These are phyloP conservation scores for Plectropomus leopardus DNA, from an alignment of 2,113 vertebrate species.

Conservation along the genomic window DNA sequence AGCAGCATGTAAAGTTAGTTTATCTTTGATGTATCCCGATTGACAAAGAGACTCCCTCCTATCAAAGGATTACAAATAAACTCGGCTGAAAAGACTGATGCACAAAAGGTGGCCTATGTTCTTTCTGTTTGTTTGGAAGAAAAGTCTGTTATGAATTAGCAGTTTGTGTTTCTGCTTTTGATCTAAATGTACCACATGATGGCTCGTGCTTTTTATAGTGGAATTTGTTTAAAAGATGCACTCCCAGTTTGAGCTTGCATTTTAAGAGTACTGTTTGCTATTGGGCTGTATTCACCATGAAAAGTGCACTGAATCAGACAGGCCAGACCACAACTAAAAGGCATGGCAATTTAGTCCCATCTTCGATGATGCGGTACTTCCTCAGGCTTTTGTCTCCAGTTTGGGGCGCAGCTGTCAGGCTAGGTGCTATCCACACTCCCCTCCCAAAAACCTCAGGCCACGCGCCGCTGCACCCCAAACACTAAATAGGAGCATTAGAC, in stretches of 20 bases:
- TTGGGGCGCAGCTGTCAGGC: slow-evolving; percentile 86
- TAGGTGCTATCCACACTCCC: slow-evolving; percentile 84
- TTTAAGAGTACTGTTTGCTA: slow-evolving; percentile 21
- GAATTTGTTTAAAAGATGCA: slow-evolving; percentile 35
- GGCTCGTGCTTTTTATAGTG: background rate
- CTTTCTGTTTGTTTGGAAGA: slow-evolving; percentile 49
- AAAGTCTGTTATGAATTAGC: slow-evolving; percentile 52
- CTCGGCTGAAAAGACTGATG: slow-evolving; percentile 53
- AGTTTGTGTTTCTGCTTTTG: slow-evolving; percentile 59
- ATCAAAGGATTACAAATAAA: slow-evolving; percentile 79
- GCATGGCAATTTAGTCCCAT: slow-evolving; percentile 77
- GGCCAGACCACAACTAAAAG: slow-evolving; percentile 74
- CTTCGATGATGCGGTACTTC: slow-evolving; percentile 85
- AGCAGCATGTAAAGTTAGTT: slow-evolving; percentile 71
- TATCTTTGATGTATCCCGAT: slow-evolving; percentile 74
- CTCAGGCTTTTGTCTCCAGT: slow-evolving; percentile 86
- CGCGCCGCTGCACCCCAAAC: slow-evolving; percentile 84
- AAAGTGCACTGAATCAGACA: slow-evolving; percentile 58
- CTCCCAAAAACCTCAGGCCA: slow-evolving; percentile 81
- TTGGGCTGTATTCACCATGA: slow-evolving; percentile 43
- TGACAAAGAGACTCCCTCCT: slow-evolving; percentile 73
- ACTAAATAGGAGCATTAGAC: slow-evolving; percentile 89
- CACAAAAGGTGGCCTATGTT: slow-evolving; percentile 65
- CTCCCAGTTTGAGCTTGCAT: slow-evolving; percentile 13
- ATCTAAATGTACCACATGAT: slow-evolving; percentile 54